Percentiles rank a stretch among this genome's conserved stretches.
Conservation (phyloP, 2,888 invertebrate genomes). For the Acleris literana region DNA sequence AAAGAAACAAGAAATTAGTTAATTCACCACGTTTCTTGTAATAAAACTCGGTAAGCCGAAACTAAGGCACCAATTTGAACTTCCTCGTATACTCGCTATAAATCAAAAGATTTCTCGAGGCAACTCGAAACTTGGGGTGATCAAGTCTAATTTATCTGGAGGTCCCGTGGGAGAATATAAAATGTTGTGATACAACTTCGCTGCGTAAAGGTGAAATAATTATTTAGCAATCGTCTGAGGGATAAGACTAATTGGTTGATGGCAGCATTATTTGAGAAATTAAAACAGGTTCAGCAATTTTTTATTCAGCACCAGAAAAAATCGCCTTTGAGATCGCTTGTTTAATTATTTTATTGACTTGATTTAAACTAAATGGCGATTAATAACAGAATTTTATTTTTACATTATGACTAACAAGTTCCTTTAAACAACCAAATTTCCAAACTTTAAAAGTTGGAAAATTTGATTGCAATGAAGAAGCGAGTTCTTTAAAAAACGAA, state of each 20-base stretch:
- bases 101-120: constrained; percentile 33
- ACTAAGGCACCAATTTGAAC: constrained; percentile 33
- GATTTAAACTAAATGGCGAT: too few species aligned
- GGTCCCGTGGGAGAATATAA: constrained; percentile 17
- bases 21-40: constrained; percentile 13
- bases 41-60: constrained; percentile 19
- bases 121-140: constrained; percentile 30
- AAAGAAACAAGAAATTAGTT: constrained; percentile 22
- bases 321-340: too few species aligned
- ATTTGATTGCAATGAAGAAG: too few species aligned
- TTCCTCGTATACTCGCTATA: constrained; percentile 22
- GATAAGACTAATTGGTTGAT: not conserved
- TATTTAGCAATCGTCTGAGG: not conserved
- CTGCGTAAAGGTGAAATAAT: constrained; percentile 10
- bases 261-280: constrained; percentile 5
- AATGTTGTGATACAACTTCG: constrained; percentile 25
- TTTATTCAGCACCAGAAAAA: too few species aligned
- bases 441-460: too few species aligned
- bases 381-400: too few species aligned
- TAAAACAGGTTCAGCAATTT: not conserved
- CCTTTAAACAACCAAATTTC: too few species aligned
- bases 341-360: too few species aligned
- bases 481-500: too few species aligned
- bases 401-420: too few species aligned
- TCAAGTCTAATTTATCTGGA: constrained; percentile 31